Conservation (phyloP, 2,888 invertebrate genomes). For the Rhimphoctona megacephalus region DNA sequence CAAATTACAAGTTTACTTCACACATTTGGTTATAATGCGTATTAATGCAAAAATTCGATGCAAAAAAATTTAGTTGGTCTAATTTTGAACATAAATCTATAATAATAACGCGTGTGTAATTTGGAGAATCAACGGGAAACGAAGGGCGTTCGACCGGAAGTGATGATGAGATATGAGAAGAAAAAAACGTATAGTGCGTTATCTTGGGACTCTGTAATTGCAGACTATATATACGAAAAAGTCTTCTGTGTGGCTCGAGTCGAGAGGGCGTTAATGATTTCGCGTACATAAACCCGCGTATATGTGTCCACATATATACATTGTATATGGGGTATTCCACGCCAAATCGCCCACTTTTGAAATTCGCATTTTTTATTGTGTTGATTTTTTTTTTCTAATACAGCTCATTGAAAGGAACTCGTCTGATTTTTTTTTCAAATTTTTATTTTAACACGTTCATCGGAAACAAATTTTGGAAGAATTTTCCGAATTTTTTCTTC, state of each 20-base stretch:
- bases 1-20: neutral
- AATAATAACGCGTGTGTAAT: neutral
- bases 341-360: too few relatives aligned
- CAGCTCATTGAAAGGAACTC: too few relatives aligned
- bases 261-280: constrained; percentile 77
- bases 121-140: neutral
- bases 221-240: constrained; percentile 9
- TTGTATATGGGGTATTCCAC: too few relatives aligned
- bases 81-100: neutral
- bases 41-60: neutral
- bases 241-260: constrained; percentile 22
- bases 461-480: too few relatives aligned
- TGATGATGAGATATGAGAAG: constrained; percentile 26
- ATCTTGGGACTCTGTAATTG: constrained; percentile 33
- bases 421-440: too few relatives aligned
- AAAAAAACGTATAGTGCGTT: constrained; percentile 40
- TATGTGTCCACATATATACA: neutral
- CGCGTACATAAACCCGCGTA: constrained; percentile 60
- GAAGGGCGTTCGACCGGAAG: constrained; percentile 26
- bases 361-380: too few relatives aligned
- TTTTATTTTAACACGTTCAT: too few relatives aligned
- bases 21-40: neutral
- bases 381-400: too few relatives aligned
- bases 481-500: too few relatives aligned
- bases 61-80: neutral